Base-by-base conservation (phyloP, 2,888 invertebrate species). In the Sceliomorpha sp. region DNA sequence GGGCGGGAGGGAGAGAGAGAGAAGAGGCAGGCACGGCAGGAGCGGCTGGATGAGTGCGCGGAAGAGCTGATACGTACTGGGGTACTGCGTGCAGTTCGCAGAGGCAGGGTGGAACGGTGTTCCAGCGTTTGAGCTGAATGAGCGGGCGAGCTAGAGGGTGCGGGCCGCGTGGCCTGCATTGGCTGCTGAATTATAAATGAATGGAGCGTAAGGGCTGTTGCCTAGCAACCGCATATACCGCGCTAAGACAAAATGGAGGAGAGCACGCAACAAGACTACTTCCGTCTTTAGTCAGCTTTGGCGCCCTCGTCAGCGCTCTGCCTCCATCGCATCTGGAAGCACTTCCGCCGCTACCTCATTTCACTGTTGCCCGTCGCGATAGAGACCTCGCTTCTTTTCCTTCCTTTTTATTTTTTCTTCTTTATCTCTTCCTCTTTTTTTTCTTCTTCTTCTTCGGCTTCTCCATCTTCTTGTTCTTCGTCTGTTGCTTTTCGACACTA, bases 111-210 rank as follows among this genome's bases (percentile, higher is more conserved):
- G 68, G 69, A 72, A 72, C 60, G 42, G 74, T 72, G 76, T 77
- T 82, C 74, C 73, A 75, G 79, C 77, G 77, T 78, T 81, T 79
- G 78, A 75, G 74, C 66, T 64, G 75, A 79, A 78, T 75, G 72
- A 69, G 70, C 48, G 64, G 62, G 67, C 48, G 68, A 67, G 66
- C 50, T 59, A 58, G 74, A 76, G 82, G 83, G 84, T 84, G 83
- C 79, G 78, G 68, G 73, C 85, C 85, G 87, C 88, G 86, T 87
- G 88, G 88, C 87, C 86, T 87, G 88, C 87, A 88, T 88, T 88
- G 88, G 88, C 84, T 87, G 86, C 74, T 88, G 87, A 88, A 88
- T 88, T 88, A 88, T 88, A 88, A 85, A 88, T 88, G 88, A 88
- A 84, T 81, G 82, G 87, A 87, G 87, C 86, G 85, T 87, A 88